Base-by-base conservation (phyloP, 2,888 invertebrate species). In the Calameuta pallipes region DNA sequence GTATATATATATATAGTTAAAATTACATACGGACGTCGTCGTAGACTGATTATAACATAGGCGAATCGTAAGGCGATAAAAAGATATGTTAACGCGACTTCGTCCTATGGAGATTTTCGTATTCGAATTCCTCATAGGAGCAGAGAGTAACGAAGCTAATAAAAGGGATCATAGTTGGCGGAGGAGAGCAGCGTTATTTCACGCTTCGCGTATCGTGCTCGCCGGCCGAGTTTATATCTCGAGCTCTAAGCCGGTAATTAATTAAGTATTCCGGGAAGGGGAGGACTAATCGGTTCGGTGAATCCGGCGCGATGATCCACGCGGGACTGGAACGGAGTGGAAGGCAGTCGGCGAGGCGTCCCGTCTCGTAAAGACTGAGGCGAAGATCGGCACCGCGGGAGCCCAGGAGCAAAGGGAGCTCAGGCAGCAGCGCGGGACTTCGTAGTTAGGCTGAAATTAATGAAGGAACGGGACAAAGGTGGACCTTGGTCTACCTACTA, bases 261-360 rank as follows among this genome's bases (percentile, higher is more conserved):
- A 78, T 78, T 78, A 78, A 75, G 75, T 71, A 70, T 78, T 78
- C 78, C 71, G 31, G 73, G 78, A 78, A 78, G 75, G 75, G 56
- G 75, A 69, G 36, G 78, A 75, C 75, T 78, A 78, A 78, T 78
- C 78, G 78, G 78, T 78, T 78, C 78, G 75, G 31, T 75, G 78
- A 78, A 78, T 37, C 70, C 34, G 9, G 33, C 56, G 75, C 37
- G 75, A 41, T 41, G 33, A 75, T n/a, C 41, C 56, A 23, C 56
- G 9, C 12, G 13, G 33, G 9, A 23, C 41, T 23, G 9, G 56
- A 23, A 1, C 23, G 56, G 9, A 56, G 56, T 56, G 33, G 33
- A 33, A 33, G 33, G 33, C 33, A 3, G 33, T 33, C 33, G 33
- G 33, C 33, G 2, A 23, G 56, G 56, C 56, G 56, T 56, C 23